Conservation (phyloP, 2,797 vertebrate species). For the Acanthurus tractus region DNA sequence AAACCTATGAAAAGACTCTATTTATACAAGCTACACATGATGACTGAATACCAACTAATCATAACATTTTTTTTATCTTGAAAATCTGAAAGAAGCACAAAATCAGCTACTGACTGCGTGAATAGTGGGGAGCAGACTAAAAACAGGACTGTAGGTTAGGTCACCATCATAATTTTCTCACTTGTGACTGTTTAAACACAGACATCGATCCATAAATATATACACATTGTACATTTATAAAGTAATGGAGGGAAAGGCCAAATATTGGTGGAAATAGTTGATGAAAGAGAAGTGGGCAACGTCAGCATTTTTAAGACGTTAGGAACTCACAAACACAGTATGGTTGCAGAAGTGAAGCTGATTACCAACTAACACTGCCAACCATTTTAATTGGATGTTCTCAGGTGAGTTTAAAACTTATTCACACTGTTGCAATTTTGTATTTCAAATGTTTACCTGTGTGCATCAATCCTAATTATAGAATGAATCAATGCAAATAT, state of each 20-base stretch:
- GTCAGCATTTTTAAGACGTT: conserved; percentile 11
- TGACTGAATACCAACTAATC: too few relatives aligned
- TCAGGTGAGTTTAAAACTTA: neutral
- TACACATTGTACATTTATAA: neutral
- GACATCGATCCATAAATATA: neutral
- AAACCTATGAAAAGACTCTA: too few relatives aligned
- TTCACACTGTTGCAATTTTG: neutral
- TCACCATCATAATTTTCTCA: conserved; percentile 1
- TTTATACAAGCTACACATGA: too few relatives aligned
- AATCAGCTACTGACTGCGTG: too few relatives aligned
- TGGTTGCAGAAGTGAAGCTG: neutral
- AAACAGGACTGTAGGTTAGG: neutral
- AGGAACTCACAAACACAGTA: conserved; percentile 1
- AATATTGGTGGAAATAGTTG: neutral
- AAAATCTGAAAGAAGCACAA: too few relatives aligned
- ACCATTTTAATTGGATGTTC: neutral
- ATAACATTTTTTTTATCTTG: too few relatives aligned
- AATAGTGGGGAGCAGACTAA: neutral
- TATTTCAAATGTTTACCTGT: conserved; percentile 17
- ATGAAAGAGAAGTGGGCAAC: neutral
- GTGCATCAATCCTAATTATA: neutral
- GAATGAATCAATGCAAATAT: neutral
- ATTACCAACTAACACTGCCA: neutral
- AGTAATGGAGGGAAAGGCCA: neutral
- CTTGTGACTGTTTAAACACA: neutral